These are phyloP conservation scores for Spea hammondii DNA, from an alignment of 2,797 vertebrate species.

Conservation along the genomic window DNA sequence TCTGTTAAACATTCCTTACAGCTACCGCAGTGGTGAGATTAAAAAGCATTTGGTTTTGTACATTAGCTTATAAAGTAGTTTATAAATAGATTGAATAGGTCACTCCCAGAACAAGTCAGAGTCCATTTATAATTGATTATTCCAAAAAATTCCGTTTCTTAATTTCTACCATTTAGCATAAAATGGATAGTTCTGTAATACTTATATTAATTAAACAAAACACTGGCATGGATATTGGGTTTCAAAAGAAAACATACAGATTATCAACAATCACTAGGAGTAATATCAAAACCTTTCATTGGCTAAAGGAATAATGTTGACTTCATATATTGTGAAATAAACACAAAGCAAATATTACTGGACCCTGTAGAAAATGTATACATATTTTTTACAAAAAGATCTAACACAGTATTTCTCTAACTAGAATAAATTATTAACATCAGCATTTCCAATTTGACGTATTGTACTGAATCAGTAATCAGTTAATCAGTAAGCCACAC, in stretches of 20 bases:
- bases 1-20: slow-evolving; percentile 6
- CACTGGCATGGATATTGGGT: too few relatives aligned
- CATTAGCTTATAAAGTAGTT: neutral
- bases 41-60: neutral
- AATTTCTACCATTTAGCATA: too few relatives aligned
- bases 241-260: too few relatives aligned
- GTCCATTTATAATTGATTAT: neutral
- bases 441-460: slow-evolving; percentile 64
- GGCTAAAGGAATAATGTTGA: too few relatives aligned
- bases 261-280: too few relatives aligned
- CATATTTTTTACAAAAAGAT: neutral
- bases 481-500: slow-evolving; percentile 77
- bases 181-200: too few relatives aligned
- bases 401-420: slow-evolving; percentile 23
- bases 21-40: neutral
- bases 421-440: slow-evolving; percentile 55
- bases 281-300: too few relatives aligned
- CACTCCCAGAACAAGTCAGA: slow-evolving; percentile 12
- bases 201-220: too few relatives aligned
- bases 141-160: neutral
- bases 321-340: too few relatives aligned
- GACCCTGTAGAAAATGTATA: too few relatives aligned
- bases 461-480: slow-evolving; percentile 49
- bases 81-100: neutral
- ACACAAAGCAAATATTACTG: too few relatives aligned